Base-by-base conservation (phyloP, 1,140 invertebrate genomes). In the Aleiodes sp. region DNA sequence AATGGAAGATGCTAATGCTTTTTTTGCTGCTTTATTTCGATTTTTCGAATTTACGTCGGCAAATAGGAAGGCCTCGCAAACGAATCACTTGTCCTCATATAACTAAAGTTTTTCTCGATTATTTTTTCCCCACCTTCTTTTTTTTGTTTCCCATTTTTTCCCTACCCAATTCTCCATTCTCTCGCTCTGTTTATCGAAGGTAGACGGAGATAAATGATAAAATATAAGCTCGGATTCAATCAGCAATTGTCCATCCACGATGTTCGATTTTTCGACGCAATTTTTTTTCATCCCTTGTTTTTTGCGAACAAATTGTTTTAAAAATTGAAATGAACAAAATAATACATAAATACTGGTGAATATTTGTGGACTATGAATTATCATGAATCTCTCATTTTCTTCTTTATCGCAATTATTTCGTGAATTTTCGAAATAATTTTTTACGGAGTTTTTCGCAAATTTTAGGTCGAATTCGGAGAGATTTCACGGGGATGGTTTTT, bases 211-310 rank as follows among this genome's bases (percentile, higher is more conserved):
- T 75, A 68, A 70, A 75, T 75, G 73, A 75, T 68, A 75, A 75
- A 75, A 75, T 75, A 75, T 75, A 75, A 75, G 73, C 73, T 72
- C 70, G 70, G 73, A 75, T 75, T 75, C 73, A 75, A 75, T 75
- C 73, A 75, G 70, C 70, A 75, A 75, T 70, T 70, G 70, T 70
- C 64, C 70, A 70, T 67, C 70, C 68, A 16, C 68, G 65, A 64
- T 31, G 52, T 56, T 64, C 37, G 46, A 65, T 70, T 66, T 70
- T 66, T 66, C 56, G 26, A 59, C 14, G 29, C 26, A 37, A 56
- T 57, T 57, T 56, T 66, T 56, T 61, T 31, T 26, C 56, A 0
- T 33, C 24, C 59, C 33, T n/a, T n/a, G n/a, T n/a, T n/a, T 14
- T 56, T 26, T 14, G n/a, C 46, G 19, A 19, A 52, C 26, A 21